phyloP scores from a whole-genome alignment of 37 sponge, comb jelly and placozoan genomes.

The Geodia barretti region DNA sequence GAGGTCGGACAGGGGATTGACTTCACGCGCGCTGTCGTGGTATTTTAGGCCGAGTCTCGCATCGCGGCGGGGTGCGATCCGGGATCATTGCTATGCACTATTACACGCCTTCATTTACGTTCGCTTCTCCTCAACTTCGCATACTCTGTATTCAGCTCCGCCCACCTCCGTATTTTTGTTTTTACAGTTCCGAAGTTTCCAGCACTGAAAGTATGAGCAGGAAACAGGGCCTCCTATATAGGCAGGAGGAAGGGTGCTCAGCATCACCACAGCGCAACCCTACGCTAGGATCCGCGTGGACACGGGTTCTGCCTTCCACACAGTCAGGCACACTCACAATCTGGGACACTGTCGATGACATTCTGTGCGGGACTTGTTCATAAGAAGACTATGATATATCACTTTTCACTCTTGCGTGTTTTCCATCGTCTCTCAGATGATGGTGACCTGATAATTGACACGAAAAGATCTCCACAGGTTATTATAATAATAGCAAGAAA shows the following conservation, averaged over 20 bases:
- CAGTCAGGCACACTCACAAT: too few relatives aligned
- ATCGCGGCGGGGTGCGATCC: not conserved
- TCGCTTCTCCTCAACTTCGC: not conserved
- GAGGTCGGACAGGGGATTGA: not conserved
- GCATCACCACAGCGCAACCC: too few relatives aligned
- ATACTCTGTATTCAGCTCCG: not conserved
- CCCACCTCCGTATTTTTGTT: not conserved
- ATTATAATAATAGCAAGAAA: too few relatives aligned
- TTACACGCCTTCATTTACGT: not conserved
- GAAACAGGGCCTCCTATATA: not conserved
- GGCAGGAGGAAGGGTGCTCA: not conserved
- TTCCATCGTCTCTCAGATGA: not conserved
- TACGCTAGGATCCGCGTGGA: too few relatives aligned
- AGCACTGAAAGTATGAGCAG: not conserved
- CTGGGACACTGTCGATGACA: too few relatives aligned
- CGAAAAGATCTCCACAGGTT: not conserved
- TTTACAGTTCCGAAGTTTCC: too few relatives aligned
- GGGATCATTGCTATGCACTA: not conserved
- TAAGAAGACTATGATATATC: too few relatives aligned
- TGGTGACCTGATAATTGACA: not conserved
- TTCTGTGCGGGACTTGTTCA: too few relatives aligned
- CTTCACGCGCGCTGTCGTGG: not conserved
- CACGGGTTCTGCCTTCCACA: too few relatives aligned
- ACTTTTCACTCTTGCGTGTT: too few relatives aligned
- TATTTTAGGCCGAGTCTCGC: not conserved